Base-by-base conservation (phyloP, 2,888 invertebrate genomes). In the Lepidocyrtinus sp. region DNA sequence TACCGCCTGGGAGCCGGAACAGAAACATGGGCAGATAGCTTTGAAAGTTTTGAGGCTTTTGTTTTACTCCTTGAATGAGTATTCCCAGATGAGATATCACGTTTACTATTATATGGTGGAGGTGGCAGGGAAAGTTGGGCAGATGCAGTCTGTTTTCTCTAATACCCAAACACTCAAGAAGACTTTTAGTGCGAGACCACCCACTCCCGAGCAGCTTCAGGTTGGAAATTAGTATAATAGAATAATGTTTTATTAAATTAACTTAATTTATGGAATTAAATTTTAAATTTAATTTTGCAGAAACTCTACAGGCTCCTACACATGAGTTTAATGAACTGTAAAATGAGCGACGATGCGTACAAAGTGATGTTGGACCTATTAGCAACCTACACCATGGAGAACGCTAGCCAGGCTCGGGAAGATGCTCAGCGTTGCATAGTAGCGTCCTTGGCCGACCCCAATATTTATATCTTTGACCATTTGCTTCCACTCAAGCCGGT, bases 351-450 rank as follows among this genome's bases (percentile, higher is more conserved):
- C 71, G 86, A 86, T 25, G 86, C 86, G 7, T 86, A 86, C 82
- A 86, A 86, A 71, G 97, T 98, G 1, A 99, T 99, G 99, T 94
- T 98, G 83, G 98, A 98, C 89, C 90, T 99, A 0, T 90, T 99
- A 75, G 96, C 96, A 24, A 98, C 99, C 0, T 99, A 99, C 89
- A 98, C 97, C 24, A 94, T 97, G 82, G 98, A 98, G 88, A 98
- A 98, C 90, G 99, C 99, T 0, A 96, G 96, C 1, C 95, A 96
- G 84, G 99, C 99, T 0, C 92, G 97, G 85, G 97, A 98, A 88
- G 99, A 99, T 90, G 99, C 99, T 1, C 96, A 96, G 88, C 93
- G 95, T 87, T 99, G 99, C 89, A 98, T 99, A 88, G 94, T 96
- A 17, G 95, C 98, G 1, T 98, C 98, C 21, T 90, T 99, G 75